Evolutionary conservation across 2,888 invertebrate genomes (phyloP), one percentile per base, ranked within the genome.

Genomic region (Hyposoter didymator): DNA sequence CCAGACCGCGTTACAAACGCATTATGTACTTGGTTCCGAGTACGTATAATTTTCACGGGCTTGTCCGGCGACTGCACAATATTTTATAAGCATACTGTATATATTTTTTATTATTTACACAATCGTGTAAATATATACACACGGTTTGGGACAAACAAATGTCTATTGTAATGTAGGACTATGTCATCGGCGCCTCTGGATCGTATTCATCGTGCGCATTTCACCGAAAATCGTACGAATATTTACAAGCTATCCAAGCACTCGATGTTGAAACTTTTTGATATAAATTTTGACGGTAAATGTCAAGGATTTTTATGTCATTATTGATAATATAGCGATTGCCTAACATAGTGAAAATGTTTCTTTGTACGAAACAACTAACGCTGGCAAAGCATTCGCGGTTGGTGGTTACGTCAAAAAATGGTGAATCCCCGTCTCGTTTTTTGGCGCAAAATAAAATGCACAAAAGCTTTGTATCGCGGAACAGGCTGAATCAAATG

Each of bases 1-100:
- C 39, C 43, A 28, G 64, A 49, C 59, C 62, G n/a, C 39, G 47
- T 74, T 74, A 80, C 66, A 43, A 64, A 74, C 45, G 39, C 39
- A 70, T 78, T 28, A 55, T 74, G 52, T 45, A 47, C 67, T 69
- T 52, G 52, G 0, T 17, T 49, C 0, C 5, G 39, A 39, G 49
- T 49, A 49, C n/a, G n/a, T 49, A 8, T 52, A 52, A 52, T 52
- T 52, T 19, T 52, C 52, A 39, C 19, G 19, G 19, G n/a, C 19
- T 52, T 52, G 6, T 52, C 8, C 19, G 19, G 2, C 2, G 19
- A 52, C 52, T 8, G 52, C 19, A 19, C 52, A 52, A 52, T 52
- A 19, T 52, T 52, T 52, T 52, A 52, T 8, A 52, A 6, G 52
- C 14, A 52, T 14, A 19, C 52, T 7, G 52, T 52, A 8, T 19